Evolutionary conservation across 2,888 invertebrate species (phyloP), one percentile per base, ranked within the genome.

Genomic region (Chrysolina americana): DNA sequence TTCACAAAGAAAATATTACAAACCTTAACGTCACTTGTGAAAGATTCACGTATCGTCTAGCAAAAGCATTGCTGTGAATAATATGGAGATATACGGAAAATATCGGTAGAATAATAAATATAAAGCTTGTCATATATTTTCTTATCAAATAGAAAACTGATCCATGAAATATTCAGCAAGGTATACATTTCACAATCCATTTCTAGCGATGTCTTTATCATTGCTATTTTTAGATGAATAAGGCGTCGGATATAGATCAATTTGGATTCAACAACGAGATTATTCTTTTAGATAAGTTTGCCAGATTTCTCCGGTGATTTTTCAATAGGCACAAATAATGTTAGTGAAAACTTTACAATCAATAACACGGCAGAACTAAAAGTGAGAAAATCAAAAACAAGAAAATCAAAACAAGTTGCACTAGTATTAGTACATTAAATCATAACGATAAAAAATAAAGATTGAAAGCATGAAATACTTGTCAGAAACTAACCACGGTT

Each of bases 11-110:
- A 19, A 53, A 10, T 53, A 53, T 53, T 0, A 0, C 2, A 19
- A 17, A 53, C 21, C 17, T 28, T 28, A 59, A 8, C 28, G 59
- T 23, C 59, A 59, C 23, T 53, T 53, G 53, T 53, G 59, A 59
- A 59, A 13, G 23, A 50, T 50, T 50, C 19, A 15, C n/a, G 28
- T 59, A 13, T 59, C 59, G 28, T n/a, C 59, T 59, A 15, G 23
- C 28, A 59, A 5, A 59, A 8, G n/a, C 59, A 28, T 59, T n/a
- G n/a, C 8, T 59, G 59, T 59, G 28, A 28, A 28, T 59, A 59
- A 59, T 59, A 13, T 59, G 59, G 23, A 28, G 28, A 59, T 28
- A 59, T 59, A 28, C n/a, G 28, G 13, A 23, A 21, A 23, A 59
- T 28, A 59, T 28, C 59, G 28, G 28, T 23, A 15, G n/a, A 28